phyloP scores from a whole-genome alignment of 30 jellyfish, hydroid and myxozoan genomes.

The Aurelia sp. region DNA sequence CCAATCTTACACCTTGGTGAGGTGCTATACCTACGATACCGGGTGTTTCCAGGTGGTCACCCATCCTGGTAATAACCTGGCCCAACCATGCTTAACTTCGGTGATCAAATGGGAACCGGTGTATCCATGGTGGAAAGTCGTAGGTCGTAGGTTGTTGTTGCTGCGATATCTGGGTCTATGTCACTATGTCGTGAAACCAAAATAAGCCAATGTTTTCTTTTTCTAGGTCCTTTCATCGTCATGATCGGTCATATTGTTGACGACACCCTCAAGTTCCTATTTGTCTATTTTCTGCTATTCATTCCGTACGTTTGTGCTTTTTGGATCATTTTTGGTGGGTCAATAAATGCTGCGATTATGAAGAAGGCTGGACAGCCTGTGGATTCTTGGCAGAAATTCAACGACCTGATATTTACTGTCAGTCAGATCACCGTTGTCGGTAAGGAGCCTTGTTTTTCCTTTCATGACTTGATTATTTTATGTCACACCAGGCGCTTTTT shows the following conservation, averaged over 20 bases:
- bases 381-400: constrained; percentile 84
- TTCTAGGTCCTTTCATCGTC: constrained; percentile 97
- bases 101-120: no score
- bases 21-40: no score
- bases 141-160: no score
- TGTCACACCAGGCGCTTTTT: no score
- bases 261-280: constrained; percentile 86
- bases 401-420: constrained; percentile 90
- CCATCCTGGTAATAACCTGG: no score
- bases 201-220: not conserved
- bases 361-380: constrained; percentile 67
- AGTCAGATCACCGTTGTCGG: constrained; percentile 95
- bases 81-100: no score
- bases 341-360: constrained; percentile 74
- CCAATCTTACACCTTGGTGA: no score
- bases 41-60: no score
- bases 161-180: no score
- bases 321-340: constrained; percentile 96
- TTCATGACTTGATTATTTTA: not conserved
- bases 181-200: no score
- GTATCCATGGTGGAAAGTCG: no score
- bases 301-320: constrained; percentile 93
- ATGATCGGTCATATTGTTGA: constrained; percentile 93
- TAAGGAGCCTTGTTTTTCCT: not conserved
- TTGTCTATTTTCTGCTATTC: constrained; percentile 76